Conservation (phyloP, 1,140 invertebrate genomes). For the Medauroidea extradentata region DNA sequence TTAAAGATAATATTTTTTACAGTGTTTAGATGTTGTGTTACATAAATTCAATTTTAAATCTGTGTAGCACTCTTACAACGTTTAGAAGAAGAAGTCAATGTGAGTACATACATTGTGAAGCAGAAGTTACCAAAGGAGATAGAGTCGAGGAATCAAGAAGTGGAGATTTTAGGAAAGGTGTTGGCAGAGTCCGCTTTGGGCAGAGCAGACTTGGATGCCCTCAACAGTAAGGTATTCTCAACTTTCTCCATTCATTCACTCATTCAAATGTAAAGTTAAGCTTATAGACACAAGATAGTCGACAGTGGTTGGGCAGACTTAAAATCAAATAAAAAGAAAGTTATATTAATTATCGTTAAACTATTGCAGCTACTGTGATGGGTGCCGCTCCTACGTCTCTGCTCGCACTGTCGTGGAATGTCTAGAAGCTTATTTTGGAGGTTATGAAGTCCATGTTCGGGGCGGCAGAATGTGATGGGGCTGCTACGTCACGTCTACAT, state of each 20-base stretch:
- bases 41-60: too few relatives aligned
- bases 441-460: too few relatives aligned
- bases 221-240: slow-evolving; percentile 54
- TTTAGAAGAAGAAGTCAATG: slow-evolving; percentile 71
- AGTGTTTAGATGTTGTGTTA: too few relatives aligned
- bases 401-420: too few relatives aligned
- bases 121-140: slow-evolving; percentile 76
- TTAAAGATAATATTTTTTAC: too few relatives aligned
- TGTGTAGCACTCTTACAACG: slow-evolving; percentile 52
- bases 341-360: neutral
- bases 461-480: too few relatives aligned
- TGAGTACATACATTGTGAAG: slow-evolving; percentile 69
- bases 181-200: slow-evolving; percentile 61
- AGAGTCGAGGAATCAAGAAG: slow-evolving; percentile 53
- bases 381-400: too few relatives aligned
- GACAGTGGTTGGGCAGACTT: neutral
- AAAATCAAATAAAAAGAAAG: neutral
- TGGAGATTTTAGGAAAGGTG: slow-evolving; percentile 64
- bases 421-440: too few relatives aligned
- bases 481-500: too few relatives aligned
- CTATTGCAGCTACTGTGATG: neutral
- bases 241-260: too few relatives aligned
- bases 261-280: too few relatives aligned
- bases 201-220: slow-evolving; percentile 59
- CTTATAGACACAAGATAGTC: too few relatives aligned